These are phyloP conservation scores for Apodemus speciosus DNA, from an alignment of 2,113 vertebrate species.

Conservation along the genomic window DNA sequence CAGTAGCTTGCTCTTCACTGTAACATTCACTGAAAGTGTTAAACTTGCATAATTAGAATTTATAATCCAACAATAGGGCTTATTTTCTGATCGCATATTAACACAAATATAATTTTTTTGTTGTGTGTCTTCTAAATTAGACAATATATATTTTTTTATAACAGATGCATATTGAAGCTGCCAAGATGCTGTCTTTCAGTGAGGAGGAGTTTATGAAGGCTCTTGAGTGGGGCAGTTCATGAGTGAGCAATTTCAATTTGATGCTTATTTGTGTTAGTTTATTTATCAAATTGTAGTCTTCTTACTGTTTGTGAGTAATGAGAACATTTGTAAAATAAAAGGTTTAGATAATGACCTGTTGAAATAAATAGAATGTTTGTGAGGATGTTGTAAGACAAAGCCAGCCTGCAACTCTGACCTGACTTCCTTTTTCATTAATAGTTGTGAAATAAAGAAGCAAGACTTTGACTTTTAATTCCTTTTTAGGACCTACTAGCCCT, in stretches of 20 bases:
- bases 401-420: neutral
- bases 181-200: constrained; percentile 95
- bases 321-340: constrained; percentile 38
- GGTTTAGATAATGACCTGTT: neutral
- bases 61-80: neutral
- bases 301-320: constrained; percentile 45
- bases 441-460: constrained; percentile 40
- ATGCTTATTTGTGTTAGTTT: neutral
- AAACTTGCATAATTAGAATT: neutral
- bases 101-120: neutral
- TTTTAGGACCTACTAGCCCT: neutral
- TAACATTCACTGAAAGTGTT: constrained; percentile 16
- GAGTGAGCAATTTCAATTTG: constrained; percentile 38
- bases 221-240: constrained; percentile 92
- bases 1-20: neutral
- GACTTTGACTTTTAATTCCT: constrained; percentile 38
- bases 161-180: constrained; percentile 98
- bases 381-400: neutral
- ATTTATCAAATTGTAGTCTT: neutral
- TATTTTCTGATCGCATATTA: neutral
- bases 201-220: constrained; percentile 98
- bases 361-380: neutral
- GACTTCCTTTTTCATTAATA: neutral
- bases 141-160: constrained; percentile 24
- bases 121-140: neutral